Evolutionary conservation across 2,888 invertebrate genomes (phyloP).

Genomic region (Ophion ellenae): DNA sequence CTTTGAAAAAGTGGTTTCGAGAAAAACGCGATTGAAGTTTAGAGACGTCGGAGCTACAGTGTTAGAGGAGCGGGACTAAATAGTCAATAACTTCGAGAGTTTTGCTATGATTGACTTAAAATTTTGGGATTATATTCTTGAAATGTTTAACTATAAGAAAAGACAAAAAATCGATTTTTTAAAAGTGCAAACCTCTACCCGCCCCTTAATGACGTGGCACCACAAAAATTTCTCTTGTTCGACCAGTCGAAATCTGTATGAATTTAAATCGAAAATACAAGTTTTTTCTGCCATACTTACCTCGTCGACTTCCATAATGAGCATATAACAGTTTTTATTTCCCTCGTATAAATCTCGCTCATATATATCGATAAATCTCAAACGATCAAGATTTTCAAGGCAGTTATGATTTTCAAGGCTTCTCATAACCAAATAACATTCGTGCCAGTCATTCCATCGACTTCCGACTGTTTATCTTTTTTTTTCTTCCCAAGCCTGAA

Average conservation of each 20-base stretch:
- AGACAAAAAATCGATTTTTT: no score
- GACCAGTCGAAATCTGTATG: not conserved
- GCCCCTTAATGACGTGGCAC: slow-evolving; percentile 42
- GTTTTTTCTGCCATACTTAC: not conserved
- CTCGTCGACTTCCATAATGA: not conserved
- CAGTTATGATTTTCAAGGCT: slow-evolving; percentile 7
- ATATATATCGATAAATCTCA: slow-evolving; percentile 10
- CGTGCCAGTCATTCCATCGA: slow-evolving; percentile 12
- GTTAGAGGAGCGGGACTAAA: no score
- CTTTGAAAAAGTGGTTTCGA: no score
- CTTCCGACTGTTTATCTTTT: not conserved
- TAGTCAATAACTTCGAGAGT: no score
- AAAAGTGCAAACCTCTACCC: no score
- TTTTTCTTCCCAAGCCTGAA: slow-evolving; percentile 1
- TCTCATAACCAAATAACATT: slow-evolving; percentile 5
- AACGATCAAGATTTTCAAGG: not conserved
- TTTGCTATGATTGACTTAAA: no score
- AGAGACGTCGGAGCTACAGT: no score
- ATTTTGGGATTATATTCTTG: no score
- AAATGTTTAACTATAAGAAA: no score
- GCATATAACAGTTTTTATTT: not conserved
- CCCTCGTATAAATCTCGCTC: not conserved
- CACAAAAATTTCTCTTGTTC: slow-evolving; percentile 57
- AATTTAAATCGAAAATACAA: not conserved
- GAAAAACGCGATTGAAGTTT: no score